Base-by-base conservation (phyloP, 2,113 vertebrate genomes). In the Saguinus midas region DNA sequence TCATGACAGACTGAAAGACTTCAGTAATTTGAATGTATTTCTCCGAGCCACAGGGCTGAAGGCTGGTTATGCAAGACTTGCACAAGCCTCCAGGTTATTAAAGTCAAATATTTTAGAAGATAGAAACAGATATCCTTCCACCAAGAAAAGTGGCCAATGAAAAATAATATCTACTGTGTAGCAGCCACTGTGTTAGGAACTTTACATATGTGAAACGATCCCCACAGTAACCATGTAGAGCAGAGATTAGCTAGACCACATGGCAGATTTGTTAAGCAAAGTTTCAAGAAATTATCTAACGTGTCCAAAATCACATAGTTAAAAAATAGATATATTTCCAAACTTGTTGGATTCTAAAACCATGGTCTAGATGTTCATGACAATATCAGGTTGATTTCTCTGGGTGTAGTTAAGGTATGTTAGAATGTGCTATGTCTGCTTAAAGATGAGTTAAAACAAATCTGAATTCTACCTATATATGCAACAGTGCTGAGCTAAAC, bases 1-100 rank as follows among this genome's bases (percentile, higher is more conserved):
- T 96, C 83, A 96, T 64, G 68, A 72, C 85, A 88, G 76, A 96
- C 89, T 80, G 14, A 83, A 94, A 95, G 91, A 68, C 14, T 80
- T 89, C 21, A 70, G 52, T 75, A 76, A 93, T 90, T 92, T 84
- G 58, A 86, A 86, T 90, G 25, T 55, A 83, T 89, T 96, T 96
- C 73, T 48, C 70, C 82, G 37, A 91, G 48, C 45, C 66, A 64
- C 11, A 76, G 43, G 6, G 21, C 55, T 95, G 6, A 90, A 97
- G 66, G 1, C 14, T 94, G 37, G n/a, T 52, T 95, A 52, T 10
- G 1, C 12, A 93, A 90, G 58, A 72, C 13, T 80, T 89, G 18
- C 68, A 14, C 5, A 83, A 80, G 83, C 27, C 12, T 86, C 40
- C 16, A 72, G 23, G 72, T 81, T 87, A 81, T 90, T 32, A 75